Percentiles rank a stretch among this genome's conserved stretches.
Conservation (phyloP, 2,113 vertebrate species). For the Silurus asotus region DNA sequence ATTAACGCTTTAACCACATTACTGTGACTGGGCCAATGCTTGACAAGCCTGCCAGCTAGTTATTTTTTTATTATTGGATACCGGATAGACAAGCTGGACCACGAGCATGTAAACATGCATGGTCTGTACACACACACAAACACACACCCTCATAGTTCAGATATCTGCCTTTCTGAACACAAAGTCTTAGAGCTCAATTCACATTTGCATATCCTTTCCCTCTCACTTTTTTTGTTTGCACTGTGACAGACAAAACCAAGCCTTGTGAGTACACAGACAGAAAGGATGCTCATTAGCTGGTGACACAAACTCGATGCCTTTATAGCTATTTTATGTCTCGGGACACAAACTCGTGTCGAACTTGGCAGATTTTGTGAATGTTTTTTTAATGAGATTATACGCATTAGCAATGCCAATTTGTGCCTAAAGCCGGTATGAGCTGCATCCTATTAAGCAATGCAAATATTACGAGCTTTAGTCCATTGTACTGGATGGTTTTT, state of each 20-base stretch:
- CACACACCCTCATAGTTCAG: constrained; percentile 23
- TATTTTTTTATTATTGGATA: not conserved
- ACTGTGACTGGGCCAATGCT: not conserved
- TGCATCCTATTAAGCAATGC: not conserved
- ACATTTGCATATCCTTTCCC: not conserved
- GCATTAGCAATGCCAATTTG: not conserved
- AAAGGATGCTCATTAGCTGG: not conserved
- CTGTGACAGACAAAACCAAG: not conserved
- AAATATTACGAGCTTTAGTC: not conserved
- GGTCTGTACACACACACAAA: not conserved
- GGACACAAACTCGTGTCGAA: not conserved
- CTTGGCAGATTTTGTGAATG: not conserved
- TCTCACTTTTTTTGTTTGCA: not conserved
- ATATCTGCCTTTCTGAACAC: constrained; percentile 4
- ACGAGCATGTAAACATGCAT: not conserved
- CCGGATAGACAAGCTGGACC: constrained; percentile 5
- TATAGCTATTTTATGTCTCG: not conserved
- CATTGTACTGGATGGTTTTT: not conserved
- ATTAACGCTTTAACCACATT: not conserved
- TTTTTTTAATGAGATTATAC: not conserved
- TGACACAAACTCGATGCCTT: not conserved
- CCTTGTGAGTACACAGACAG: not conserved
- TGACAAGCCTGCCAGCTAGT: not conserved
- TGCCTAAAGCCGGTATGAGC: not conserved
- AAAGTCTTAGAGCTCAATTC: not conserved